Evolutionary conservation across 2,113 vertebrate genomes (phyloP).

Genomic region (Nothoprocta pentlandii): DNA sequence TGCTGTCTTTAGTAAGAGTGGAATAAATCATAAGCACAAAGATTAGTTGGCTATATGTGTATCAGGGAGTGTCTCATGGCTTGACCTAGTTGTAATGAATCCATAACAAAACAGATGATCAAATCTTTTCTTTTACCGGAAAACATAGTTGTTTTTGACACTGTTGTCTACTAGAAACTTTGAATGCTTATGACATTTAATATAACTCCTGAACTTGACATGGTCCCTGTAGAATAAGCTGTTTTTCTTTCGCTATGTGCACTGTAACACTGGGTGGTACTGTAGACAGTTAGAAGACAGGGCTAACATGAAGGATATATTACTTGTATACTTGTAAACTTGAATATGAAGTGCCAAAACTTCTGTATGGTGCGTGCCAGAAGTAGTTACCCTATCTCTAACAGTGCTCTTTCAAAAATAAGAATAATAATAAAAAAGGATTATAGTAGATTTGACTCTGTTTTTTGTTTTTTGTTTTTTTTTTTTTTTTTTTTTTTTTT

Average conservation of each 20-base stretch:
- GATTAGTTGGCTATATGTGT: background rate
- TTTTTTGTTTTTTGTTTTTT: background rate
- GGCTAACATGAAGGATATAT: background rate
- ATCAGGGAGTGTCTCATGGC: background rate
- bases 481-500: background rate
- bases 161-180: background rate
- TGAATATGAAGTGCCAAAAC: background rate
- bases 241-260: conserved; percentile 58
- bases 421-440: background rate
- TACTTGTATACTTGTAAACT: background rate
- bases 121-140: background rate
- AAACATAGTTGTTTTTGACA: background rate
- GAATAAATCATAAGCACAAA: background rate
- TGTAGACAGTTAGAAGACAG: background rate
- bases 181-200: background rate
- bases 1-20: background rate
- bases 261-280: conserved; percentile 8
- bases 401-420: background rate
- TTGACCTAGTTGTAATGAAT: background rate
- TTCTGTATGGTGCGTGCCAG: background rate
- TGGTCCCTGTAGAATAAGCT: background rate
- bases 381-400: background rate
- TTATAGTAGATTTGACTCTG: rapidly evolving
- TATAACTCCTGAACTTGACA: conserved; percentile 53
- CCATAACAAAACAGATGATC: background rate